Evolutionary conservation across 1,140 invertebrate genomes (phyloP).

Genomic region (Oreohelix idahoensis): DNA sequence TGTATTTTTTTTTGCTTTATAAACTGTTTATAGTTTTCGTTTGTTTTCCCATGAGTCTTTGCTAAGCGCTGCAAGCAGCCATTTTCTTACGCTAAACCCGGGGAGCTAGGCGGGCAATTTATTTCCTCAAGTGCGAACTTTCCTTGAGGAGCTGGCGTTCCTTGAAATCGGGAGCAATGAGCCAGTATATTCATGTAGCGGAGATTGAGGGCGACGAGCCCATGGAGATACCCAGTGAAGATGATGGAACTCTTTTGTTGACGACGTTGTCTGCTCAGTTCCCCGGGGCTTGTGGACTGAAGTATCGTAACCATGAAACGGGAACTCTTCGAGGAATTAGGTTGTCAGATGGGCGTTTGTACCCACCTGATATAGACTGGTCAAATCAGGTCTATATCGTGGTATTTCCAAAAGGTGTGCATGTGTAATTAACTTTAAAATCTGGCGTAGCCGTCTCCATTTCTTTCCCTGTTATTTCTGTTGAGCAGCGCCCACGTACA

Average conservation of each 20-base stretch:
- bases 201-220: conserved; percentile 93
- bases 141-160: conserved; percentile 44
- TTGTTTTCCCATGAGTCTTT: conserved; percentile 49
- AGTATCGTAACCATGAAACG: conserved; percentile 90
- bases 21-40: conserved; percentile 13
- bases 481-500: too few species aligned
- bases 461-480: too few species aligned
- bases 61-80: conserved; percentile 46
- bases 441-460: too few species aligned
- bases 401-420: conserved; percentile 96
- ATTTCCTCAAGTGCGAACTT: conserved; percentile 45
- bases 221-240: conserved; percentile 92
- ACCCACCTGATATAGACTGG: conserved; percentile 90
- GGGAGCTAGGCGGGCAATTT: conserved; percentile 48
- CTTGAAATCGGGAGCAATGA: conserved; percentile 54
- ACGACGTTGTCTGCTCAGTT: conserved; percentile 92
- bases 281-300: conserved; percentile 92
- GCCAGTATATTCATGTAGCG: conserved; percentile 73
- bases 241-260: conserved; percentile 88
- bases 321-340: conserved; percentile 89
- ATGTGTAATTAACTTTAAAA: too few species aligned
- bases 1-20: not conserved
- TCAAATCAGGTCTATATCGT: conserved; percentile 90
- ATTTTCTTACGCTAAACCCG: conserved; percentile 49
- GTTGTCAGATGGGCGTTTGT: conserved; percentile 87